A percentile compares a stretch with the other conserved stretches of the same genome.
These are phyloP conservation scores for Mico argentatus DNA, from an alignment of 2,797 vertebrate genomes.

Conservation along the genomic window DNA sequence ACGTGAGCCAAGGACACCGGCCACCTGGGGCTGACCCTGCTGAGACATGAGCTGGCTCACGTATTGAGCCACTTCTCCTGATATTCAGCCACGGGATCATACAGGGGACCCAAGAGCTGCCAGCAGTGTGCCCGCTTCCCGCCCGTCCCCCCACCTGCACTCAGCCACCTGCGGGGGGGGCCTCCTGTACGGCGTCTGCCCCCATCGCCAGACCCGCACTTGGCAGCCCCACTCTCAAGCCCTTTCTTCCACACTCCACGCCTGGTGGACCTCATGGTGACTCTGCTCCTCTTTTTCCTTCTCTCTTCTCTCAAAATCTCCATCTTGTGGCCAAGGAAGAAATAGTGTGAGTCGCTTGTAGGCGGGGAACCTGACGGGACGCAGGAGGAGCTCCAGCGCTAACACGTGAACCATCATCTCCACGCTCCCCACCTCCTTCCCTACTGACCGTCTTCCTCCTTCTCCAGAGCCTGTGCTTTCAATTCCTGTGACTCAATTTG, in stretches of 20 bases:
- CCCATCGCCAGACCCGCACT: background rate
- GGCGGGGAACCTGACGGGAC: background rate
- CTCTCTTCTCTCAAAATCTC: background rate
- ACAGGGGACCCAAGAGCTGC: background rate
- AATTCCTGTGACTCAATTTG: background rate
- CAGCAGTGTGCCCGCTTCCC: background rate
- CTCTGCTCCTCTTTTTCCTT: background rate
- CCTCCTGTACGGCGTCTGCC: rapidly evolving
- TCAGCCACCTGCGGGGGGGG: background rate
- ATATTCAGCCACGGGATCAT: background rate
- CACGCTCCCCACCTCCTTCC: background rate
- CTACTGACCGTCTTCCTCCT: background rate
- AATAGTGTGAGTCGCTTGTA: too few relatives aligned
- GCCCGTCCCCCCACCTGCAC: background rate
- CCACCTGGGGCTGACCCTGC: too few relatives aligned
- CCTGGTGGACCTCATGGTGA: background rate
- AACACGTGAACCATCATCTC: background rate
- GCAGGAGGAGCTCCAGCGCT: background rate
- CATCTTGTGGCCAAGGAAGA: background rate
- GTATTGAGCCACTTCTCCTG: too few relatives aligned
- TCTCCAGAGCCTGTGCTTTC: background rate
- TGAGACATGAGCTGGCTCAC: too few relatives aligned
- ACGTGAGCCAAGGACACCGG: background rate
- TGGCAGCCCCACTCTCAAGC: background rate
- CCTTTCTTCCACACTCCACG: background rate